Evolutionary conservation across 1,140 invertebrate species (phyloP).

Genomic region (Dreissena rostriformis): DNA sequence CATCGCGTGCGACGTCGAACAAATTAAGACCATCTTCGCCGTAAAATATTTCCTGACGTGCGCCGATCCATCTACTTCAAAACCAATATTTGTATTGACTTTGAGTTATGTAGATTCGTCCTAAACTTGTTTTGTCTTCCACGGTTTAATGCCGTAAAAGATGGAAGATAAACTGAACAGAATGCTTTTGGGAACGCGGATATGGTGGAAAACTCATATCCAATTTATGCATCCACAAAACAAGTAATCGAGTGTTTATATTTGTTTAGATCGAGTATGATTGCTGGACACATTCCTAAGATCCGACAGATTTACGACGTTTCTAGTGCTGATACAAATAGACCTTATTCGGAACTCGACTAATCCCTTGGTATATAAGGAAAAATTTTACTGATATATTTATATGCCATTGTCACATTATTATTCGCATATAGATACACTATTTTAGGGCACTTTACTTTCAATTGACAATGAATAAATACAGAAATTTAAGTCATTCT

Average conservation of each 20-base stretch:
- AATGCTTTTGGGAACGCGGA: conserved; percentile 42
- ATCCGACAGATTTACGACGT: too few species aligned
- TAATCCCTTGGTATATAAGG: too few species aligned
- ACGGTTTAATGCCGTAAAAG: conserved; percentile 33
- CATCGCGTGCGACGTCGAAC: conserved; percentile 47
- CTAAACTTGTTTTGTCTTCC: conserved; percentile 51
- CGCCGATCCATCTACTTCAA: conserved; percentile 57
- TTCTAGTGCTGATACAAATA: too few species aligned
- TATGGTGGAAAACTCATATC: conserved; percentile 56
- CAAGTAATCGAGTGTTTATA: conserved; percentile 57
- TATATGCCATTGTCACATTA: too few species aligned
- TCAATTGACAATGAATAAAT: too few species aligned
- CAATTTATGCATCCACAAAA: conserved; percentile 54
- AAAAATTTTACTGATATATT: too few species aligned
- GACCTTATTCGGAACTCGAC: too few species aligned
- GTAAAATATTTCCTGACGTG: conserved; percentile 42
- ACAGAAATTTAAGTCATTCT: too few species aligned
- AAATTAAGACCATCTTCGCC: conserved; percentile 53
- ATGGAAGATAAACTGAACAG: conserved; percentile 57
- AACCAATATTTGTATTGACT: conserved; percentile 58
- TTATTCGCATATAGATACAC: too few species aligned
- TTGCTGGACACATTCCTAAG: conserved; percentile 11
- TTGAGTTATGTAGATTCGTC: conserved; percentile 58
- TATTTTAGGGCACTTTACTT: too few species aligned
- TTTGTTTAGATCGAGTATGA: conserved; percentile 54